These are phyloP conservation scores for Cosmia trapezina DNA, from an alignment of 2,888 invertebrate genomes.

Conservation along the genomic window DNA sequence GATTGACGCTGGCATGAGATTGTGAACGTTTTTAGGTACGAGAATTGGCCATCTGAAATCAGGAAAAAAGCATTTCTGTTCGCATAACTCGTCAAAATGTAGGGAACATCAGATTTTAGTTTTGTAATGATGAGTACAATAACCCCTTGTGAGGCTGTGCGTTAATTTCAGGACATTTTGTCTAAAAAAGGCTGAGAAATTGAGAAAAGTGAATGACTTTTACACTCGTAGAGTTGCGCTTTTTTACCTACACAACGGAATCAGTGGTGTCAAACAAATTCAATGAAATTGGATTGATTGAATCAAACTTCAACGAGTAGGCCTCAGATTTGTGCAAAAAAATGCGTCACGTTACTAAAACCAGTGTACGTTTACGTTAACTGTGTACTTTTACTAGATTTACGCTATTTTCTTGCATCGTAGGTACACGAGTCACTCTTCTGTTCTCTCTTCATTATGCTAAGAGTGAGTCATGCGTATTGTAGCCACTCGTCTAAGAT, in stretches of 20 bases:
- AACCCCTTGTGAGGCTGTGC: too few relatives aligned
- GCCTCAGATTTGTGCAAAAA: background rate
- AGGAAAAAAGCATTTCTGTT: too few relatives aligned
- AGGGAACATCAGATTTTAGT: too few relatives aligned
- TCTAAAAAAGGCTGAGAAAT: background rate
- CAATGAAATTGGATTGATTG: background rate
- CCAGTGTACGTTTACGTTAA: background rate
- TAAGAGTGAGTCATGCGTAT: constrained; percentile 51
- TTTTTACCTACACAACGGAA: background rate
- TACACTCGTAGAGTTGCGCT: too few relatives aligned
- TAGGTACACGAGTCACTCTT: constrained; percentile 8
- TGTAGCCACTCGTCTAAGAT: constrained; percentile 37
- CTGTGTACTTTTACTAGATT: background rate
- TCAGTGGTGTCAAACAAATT: background rate
- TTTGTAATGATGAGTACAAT: too few relatives aligned
- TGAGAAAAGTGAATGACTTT: background rate
- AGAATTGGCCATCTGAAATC: too few relatives aligned
- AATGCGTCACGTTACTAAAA: background rate
- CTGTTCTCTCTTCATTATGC: constrained; percentile 5
- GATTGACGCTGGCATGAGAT: too few relatives aligned
- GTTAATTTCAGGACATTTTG: too few relatives aligned
- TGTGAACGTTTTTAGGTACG: too few relatives aligned
- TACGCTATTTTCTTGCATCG: background rate
- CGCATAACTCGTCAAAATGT: too few relatives aligned
- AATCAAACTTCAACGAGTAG: background rate